Base-by-base conservation (phyloP, 1,140 invertebrate species). In the Ruditapes philippinarum region DNA sequence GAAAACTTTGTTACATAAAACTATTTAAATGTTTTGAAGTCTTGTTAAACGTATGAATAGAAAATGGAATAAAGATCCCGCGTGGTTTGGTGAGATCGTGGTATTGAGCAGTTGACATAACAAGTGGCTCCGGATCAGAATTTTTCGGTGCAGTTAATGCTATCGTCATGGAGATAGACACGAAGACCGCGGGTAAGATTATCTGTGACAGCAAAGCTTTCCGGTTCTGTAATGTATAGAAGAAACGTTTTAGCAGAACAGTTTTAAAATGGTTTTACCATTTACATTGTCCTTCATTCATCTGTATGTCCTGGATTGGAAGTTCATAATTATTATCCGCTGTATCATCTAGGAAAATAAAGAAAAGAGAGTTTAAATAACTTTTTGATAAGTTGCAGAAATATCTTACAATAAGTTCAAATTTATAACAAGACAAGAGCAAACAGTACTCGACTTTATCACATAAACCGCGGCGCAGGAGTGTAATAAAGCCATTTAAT, bases 111-210 rank as follows among this genome's bases (percentile, higher is more conserved):
- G 87, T 80, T 7, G 79, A 74, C 79, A 89, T 73, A 0, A 45
- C 42, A 17, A 89, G 36, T 0, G 79, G 78, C 2, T 49, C 60
- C 17, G 79, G 79, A 49, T 89, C 87, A 9, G 36, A 33, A 33
- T 54, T 78, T 57, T 45, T 57, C 0, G 87, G 87, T 14, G 87
- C 87, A 12, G 87, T 62, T 54, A 89, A 42, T 19, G 87, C 87
- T 74, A 89, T 83, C 5, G 87, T 89, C 87, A 89, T 89, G 42
- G 87, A 74, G 25, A 89, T 89, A 19, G 87, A 82, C 22, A 89
- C 79, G 45, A 89, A 89, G 40, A 89, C 38, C 5, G 87, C 68
- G 7, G 87, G 87, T 31, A 89, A 40, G 22, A 89, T 57, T 5
- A 89, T 82, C 78, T 89, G 87, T 36, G 87, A 89, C 12, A 89